Evolutionary conservation across 1,140 invertebrate species (phyloP).

Genomic region (Solenopsis invicta): DNA sequence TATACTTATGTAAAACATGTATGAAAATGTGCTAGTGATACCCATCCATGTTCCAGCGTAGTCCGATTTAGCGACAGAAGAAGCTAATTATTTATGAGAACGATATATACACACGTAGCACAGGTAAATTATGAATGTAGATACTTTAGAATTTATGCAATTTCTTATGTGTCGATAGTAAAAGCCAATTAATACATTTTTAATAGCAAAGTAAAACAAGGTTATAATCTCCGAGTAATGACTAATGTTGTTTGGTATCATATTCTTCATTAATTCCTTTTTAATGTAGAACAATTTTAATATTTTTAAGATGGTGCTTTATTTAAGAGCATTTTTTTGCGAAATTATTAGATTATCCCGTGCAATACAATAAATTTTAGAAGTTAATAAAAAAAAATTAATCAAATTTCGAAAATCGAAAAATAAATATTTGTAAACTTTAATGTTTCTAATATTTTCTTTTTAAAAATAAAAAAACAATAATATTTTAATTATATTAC

Average conservation of each 20-base stretch:
- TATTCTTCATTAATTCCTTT: neutral
- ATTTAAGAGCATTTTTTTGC: neutral
- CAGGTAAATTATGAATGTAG: neutral
- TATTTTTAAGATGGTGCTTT: neutral
- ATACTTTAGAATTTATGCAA: neutral
- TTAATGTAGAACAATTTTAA: neutral
- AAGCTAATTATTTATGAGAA: constrained; percentile 10
- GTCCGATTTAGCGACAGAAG: neutral
- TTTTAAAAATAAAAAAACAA: neutral
- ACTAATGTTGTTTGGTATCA: neutral
- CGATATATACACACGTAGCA: neutral
- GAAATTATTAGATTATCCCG: neutral
- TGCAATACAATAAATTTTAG: neutral
- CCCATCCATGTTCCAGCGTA: constrained; percentile 19
- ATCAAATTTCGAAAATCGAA: neutral
- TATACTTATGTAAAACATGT: neutral
- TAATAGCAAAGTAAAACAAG: neutral
- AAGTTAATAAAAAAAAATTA: neutral
- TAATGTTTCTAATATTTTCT: constrained; percentile 10
- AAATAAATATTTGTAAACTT: constrained; percentile 14
- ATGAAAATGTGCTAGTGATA: neutral
- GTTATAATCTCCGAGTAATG: neutral
- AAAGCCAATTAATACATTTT: constrained; percentile 11
- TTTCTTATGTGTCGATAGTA: neutral
- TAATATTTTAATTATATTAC: neutral